Conservation (phyloP, 1,140 invertebrate genomes). For the Micrasema minimum region DNA sequence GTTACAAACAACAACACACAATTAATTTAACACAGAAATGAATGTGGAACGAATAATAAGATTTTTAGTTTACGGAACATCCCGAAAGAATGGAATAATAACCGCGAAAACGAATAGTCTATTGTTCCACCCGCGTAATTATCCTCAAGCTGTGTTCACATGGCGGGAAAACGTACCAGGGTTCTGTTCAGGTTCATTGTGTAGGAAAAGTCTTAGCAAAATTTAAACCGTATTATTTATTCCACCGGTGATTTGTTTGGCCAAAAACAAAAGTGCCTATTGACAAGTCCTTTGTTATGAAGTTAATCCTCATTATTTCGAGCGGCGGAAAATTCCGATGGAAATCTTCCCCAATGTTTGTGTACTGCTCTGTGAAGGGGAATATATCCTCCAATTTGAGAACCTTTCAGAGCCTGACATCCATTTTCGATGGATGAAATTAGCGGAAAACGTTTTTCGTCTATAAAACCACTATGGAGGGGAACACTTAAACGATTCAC, state of each 20-base stretch:
- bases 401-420: constrained; percentile 30
- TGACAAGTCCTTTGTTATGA: constrained; percentile 50
- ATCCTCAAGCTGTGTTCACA: constrained; percentile 33
- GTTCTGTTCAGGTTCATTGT: constrained; percentile 21
- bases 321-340: constrained; percentile 26
- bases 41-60: no score
- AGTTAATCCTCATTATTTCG: constrained; percentile 48
- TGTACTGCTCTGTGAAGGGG: not conserved
- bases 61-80: not conserved
- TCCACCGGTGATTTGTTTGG: constrained; percentile 39
- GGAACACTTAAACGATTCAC: no score
- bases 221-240: constrained; percentile 41
- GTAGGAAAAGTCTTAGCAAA: constrained; percentile 33
- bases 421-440: constrained; percentile 9
- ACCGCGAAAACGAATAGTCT: constrained; percentile 2
- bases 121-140: constrained; percentile 26
- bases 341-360: constrained; percentile 25
- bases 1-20: no score
- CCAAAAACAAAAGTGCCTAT: constrained; percentile 42
- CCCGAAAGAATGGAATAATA: constrained; percentile 22
- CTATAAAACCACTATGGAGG: not conserved
- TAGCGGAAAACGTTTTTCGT: constrained; percentile 16
- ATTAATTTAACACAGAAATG: no score
- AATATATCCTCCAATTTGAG: constrained; percentile 35
- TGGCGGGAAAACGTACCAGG: constrained; percentile 8